phyloP scores from a whole-genome alignment of 2,797 vertebrate genomes.

The Pseudochirops cupreus region DNA sequence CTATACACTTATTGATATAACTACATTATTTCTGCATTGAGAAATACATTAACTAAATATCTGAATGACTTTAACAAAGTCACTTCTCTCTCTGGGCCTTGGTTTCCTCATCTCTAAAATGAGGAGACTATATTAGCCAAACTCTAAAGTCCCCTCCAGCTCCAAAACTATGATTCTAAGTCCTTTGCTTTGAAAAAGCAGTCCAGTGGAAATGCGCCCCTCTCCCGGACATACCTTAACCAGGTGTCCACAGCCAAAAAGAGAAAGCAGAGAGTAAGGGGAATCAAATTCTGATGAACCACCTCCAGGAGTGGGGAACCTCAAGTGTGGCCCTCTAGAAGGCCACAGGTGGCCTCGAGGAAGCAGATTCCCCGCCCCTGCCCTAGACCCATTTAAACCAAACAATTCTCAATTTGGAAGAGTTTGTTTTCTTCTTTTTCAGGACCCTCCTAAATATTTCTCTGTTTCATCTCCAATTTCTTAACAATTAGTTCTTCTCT shows the following conservation, averaged over 20 bases:
- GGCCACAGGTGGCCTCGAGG: no score
- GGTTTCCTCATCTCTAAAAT: neutral
- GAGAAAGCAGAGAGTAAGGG: neutral
- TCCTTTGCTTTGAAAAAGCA: neutral
- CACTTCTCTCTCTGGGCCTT: neutral
- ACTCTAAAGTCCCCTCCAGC: neutral
- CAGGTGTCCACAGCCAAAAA: constrained; percentile 23
- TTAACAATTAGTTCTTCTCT: neutral
- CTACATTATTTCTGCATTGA: neutral
- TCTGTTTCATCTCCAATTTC: neutral
- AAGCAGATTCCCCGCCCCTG: no score
- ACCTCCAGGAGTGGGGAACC: no score
- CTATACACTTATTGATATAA: neutral
- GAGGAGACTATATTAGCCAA: neutral
- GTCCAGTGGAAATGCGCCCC: neutral
- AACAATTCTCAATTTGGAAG: constrained; percentile 22
- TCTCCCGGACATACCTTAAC: neutral
- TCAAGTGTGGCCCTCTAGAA: no score
- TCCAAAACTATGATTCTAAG: neutral
- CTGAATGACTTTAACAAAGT: neutral
- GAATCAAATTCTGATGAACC: neutral
- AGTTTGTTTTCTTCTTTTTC: neutral
- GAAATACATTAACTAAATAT: neutral
- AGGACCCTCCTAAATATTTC: no score
- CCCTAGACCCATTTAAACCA: neutral